Percentiles rank a stretch among this genome's conserved stretches.
phyloP scores from a whole-genome alignment of 2,888 invertebrate genomes.

The Ormyrus rosae region DNA sequence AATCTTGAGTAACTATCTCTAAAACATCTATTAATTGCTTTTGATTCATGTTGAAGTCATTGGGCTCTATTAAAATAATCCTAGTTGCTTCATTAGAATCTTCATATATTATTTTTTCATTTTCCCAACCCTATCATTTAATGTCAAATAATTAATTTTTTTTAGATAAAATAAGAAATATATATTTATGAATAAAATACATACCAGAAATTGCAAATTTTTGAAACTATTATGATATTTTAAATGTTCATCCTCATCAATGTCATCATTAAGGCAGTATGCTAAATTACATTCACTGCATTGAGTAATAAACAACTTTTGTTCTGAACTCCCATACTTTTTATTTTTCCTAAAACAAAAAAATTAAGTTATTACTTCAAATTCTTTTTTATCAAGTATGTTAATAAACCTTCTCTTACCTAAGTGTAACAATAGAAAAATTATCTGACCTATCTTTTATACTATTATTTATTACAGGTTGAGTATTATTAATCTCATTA shows the following conservation, averaged over 20 bases:
- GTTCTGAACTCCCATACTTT: constrained; percentile 84
- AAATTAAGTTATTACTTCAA: no score
- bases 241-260: constrained; percentile 87
- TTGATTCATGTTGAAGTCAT: constrained; percentile 79
- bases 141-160: constrained; percentile 16
- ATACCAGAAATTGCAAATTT: constrained; percentile 81
- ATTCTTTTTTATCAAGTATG: no score
- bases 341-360: no score
- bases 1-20: constrained; percentile 81
- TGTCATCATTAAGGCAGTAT: constrained; percentile 86
- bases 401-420: no score
- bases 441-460: no score
- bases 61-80: constrained; percentile 78
- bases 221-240: constrained; percentile 84
- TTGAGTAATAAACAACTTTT: constrained; percentile 86
- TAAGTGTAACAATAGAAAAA: no score
- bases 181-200: background rate
- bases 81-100: constrained; percentile 73
- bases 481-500: no score
- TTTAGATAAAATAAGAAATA: background rate
- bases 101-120: constrained; percentile 81
- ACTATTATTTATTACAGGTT: no score
- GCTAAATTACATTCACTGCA: constrained; percentile 86
- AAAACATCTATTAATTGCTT: constrained; percentile 82
- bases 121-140: constrained; percentile 84